These are phyloP conservation scores for Parauchenoglanis punctatus DNA, from an alignment of 2,797 vertebrate genomes.

Conservation along the genomic window DNA sequence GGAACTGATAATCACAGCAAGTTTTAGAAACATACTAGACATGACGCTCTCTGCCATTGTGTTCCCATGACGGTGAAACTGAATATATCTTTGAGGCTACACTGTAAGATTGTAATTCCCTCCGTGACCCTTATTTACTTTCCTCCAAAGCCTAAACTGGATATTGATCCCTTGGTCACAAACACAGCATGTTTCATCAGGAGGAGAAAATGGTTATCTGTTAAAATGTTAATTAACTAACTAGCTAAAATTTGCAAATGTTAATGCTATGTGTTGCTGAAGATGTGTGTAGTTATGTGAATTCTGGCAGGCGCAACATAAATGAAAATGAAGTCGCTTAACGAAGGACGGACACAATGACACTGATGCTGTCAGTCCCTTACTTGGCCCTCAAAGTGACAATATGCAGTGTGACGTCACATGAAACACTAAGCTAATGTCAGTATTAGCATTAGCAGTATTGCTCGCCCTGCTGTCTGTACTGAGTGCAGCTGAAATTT, in stretches of 20 bases:
- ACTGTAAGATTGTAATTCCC: background rate
- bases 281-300: background rate
- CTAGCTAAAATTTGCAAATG: background rate
- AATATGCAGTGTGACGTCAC: background rate
- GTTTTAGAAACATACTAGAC: background rate
- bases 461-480: background rate
- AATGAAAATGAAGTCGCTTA: background rate
- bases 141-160: background rate
- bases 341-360: background rate
- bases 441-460: background rate
- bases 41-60: background rate
- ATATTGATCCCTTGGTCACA: too few species aligned
- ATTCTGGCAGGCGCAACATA: accelerated
- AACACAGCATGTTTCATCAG: background rate
- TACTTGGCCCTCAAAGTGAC: background rate
- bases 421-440: background rate
- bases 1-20: background rate
- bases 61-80: background rate
- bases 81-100: background rate
- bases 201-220: background rate
- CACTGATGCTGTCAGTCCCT: background rate
- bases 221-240: background rate
- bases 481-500: background rate
- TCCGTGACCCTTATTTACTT: background rate
- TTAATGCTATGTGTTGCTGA: background rate